Percentiles rank a stretch among this genome's conserved stretches.
phyloP scores from a whole-genome alignment of 1,140 invertebrate species.

The Hycleus cichorii region DNA sequence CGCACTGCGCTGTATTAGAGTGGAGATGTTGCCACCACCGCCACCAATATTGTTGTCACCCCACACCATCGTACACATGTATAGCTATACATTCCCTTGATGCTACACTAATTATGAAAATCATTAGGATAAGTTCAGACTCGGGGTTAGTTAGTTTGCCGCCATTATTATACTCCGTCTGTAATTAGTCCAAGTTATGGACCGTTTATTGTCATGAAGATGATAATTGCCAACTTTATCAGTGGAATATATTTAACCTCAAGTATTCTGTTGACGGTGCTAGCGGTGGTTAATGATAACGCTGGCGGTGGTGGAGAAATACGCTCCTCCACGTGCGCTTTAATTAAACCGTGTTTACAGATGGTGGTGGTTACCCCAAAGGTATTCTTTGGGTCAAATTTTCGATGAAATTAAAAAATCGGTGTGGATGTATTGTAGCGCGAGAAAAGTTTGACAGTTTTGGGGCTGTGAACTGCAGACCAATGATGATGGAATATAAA shows the following conservation, averaged over 20 bases:
- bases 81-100: neutral
- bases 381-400: too few species aligned
- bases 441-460: constrained; percentile 10
- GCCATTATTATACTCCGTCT: constrained; percentile 16
- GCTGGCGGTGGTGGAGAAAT: too few species aligned
- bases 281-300: too few species aligned
- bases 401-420: too few species aligned
- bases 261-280: neutral
- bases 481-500: constrained; percentile 23
- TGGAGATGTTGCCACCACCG: too few species aligned
- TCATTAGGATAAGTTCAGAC: constrained; percentile 34
- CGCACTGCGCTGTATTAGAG: neutral
- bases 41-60: too few species aligned
- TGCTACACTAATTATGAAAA: constrained; percentile 32
- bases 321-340: neutral
- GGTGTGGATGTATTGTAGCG: too few species aligned
- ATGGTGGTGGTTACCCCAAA: too few species aligned
- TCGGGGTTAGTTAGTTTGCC: constrained; percentile 29
- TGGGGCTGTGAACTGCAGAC: neutral
- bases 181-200: constrained; percentile 33
- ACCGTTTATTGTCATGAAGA: constrained; percentile 33
- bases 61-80: too few species aligned
- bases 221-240: constrained; percentile 32
- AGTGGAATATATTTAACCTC: constrained; percentile 9
- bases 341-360: neutral